phyloP scores from a whole-genome alignment of 2,797 vertebrate genomes.

The Cynodonichthys magdalenae region DNA sequence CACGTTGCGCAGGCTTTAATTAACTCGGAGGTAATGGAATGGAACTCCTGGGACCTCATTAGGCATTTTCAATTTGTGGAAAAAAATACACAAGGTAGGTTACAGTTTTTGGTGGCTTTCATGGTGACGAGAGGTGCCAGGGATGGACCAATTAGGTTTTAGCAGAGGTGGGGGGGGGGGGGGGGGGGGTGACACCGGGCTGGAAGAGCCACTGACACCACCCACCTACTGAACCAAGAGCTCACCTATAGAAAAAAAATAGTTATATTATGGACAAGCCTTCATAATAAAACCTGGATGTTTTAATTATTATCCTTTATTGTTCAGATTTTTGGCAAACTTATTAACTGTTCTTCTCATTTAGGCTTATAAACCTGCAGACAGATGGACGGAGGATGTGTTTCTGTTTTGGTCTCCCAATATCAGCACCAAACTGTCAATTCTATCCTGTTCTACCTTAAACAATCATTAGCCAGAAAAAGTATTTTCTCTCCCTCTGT shows the following conservation, averaged over 20 bases:
- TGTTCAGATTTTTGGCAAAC: too few species aligned
- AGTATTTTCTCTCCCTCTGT: constrained; percentile 59
- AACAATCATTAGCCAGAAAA: constrained; percentile 78
- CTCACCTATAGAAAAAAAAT: neutral
- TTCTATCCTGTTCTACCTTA: constrained; percentile 63
- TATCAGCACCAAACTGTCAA: constrained; percentile 69
- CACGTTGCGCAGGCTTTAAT: constrained; percentile 79
- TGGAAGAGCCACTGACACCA: constrained; percentile 43
- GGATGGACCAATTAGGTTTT: constrained; percentile 71
- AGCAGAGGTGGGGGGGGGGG: constrained; percentile 27
- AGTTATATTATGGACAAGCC: neutral
- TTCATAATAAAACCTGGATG: neutral
- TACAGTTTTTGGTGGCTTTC: constrained; percentile 81
- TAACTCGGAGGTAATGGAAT: constrained; percentile 84
- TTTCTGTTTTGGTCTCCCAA: constrained; percentile 53
- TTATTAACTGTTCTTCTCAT: neutral
- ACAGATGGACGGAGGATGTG: constrained; percentile 44
- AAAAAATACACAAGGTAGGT: constrained; percentile 82
- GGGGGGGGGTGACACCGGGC: constrained; percentile 18
- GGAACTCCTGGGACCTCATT: constrained; percentile 90
- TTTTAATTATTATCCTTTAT: neutral
- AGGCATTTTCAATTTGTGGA: constrained; percentile 87
- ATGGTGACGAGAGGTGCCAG: constrained; percentile 74
- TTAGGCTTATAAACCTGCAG: constrained; percentile 1
- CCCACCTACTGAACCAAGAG: constrained; percentile 14